Evolutionary conservation across 1,140 invertebrate species (phyloP).

Genomic region (Microplitis mediator): DNA sequence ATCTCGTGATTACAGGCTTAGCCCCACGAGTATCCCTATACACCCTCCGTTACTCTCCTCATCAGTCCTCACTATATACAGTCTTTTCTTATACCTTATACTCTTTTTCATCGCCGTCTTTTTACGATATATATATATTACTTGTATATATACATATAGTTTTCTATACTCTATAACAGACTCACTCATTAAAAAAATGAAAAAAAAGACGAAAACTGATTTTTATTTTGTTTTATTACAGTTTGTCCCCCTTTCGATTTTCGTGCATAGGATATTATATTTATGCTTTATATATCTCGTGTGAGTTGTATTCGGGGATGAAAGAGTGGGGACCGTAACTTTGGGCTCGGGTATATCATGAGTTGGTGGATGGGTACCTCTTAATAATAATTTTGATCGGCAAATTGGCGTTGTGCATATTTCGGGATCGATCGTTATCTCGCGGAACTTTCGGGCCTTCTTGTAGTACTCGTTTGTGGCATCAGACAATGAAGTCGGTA

Average conservation of each 20-base stretch:
- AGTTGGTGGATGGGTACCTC: slow-evolving; percentile 38
- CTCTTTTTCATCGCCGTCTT: not conserved
- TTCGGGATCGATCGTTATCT: slow-evolving; percentile 59
- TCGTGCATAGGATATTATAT: not conserved
- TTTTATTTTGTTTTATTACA: not conserved
- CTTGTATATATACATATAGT: not conserved
- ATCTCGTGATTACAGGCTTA: slow-evolving; percentile 61
- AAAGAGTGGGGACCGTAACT: not conserved
- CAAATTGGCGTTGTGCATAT: slow-evolving; percentile 59
- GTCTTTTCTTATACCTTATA: not conserved
- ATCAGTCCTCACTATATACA: not conserved
- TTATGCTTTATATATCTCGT: not conserved
- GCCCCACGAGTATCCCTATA: slow-evolving; percentile 31
- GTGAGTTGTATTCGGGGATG: too few species aligned
- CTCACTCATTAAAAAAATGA: too few species aligned
- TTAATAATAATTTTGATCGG: slow-evolving; percentile 62
- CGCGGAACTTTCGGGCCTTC: slow-evolving; percentile 51
- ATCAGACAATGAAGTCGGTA: too few species aligned
- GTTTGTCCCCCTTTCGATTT: not conserved
- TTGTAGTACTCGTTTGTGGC: slow-evolving; percentile 19
- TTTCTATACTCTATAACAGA: not conserved
- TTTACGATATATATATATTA: not conserved
- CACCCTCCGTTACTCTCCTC: slow-evolving; percentile 16
- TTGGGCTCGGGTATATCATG: not conserved
- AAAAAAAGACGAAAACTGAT: not conserved